Evolutionary conservation across 1,140 invertebrate species (phyloP), one percentile per base, ranked within the genome.

Genomic region (Zeugodacus cucurbitae): DNA sequence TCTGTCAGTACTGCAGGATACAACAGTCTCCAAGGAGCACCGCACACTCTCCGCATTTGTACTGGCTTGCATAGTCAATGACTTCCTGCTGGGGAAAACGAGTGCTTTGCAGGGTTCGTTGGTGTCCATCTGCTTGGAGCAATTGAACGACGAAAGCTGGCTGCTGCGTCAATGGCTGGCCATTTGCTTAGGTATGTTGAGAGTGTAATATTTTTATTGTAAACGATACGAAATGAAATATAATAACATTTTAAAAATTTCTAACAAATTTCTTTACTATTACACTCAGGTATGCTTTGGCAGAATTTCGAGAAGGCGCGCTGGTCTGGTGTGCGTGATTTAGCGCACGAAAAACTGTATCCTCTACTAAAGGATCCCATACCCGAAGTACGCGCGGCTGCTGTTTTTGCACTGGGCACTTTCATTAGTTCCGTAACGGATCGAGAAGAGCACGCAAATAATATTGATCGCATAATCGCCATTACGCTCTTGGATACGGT

Each of bases 271-370:
- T 64, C 22, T 88, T 26, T 82, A 29, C 26, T 48, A 14, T 54
- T 48, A 3, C n/a, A 70, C 32, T 29, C 86, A 89, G 98, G 97
- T n/a, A 95, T 97, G 91, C 95, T 99, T 44, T 99, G 99, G 99
- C 96, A 97, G 89, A 96, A 98, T 91, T 99, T 97, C 93, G 97
- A 98, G 91, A 96, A 96, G 91, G 98, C 98, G 32, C 95, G 98
- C 88, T 99, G 98, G 98, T 98, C 97, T 82, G 98, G 98, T 14
- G 98, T 98, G 20, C 94, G 99, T n/a, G 98, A 99, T 92, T 96
- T 96, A 89, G 98, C 98, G 10, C 98, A 99, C 94, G 98, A 99
- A 93, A 99, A 99, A 94, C 95, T 99, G 2, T 97, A 96, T 90
- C 95, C 94, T 54, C 94, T 99, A 78, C 94, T 99, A 11, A 94